These are phyloP conservation scores for Callopanchax toddi DNA, from an alignment of 2,113 vertebrate species.

Conservation along the genomic window DNA sequence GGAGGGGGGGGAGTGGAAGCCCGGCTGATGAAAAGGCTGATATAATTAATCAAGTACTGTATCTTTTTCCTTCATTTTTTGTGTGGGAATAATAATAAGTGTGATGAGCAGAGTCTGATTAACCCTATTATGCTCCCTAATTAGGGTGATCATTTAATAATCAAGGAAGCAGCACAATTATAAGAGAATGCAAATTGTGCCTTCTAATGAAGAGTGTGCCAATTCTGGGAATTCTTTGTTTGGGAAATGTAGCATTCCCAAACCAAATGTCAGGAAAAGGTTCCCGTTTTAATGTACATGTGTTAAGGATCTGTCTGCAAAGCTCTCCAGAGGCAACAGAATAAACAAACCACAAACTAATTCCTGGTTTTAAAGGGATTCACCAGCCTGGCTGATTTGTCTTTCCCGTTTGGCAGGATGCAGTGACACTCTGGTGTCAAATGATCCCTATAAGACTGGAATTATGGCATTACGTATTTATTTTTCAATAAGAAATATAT, in stretches of 20 bases:
- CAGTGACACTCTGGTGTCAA: neutral
- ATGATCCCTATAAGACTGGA: neutral
- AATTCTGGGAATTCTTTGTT: slow-evolving; percentile 80
- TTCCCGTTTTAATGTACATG: slow-evolving; percentile 31
- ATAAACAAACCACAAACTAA: neutral
- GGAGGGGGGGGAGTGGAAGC: slow-evolving; percentile 79
- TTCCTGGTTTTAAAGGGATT: neutral
- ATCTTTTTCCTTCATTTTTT: slow-evolving; percentile 86
- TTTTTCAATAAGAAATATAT: neutral
- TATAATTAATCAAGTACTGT: slow-evolving; percentile 92
- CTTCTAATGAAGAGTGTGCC: slow-evolving; percentile 76
- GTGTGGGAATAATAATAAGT: slow-evolving; percentile 88
- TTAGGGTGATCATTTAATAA: slow-evolving; percentile 96
- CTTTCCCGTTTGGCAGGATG: too few relatives aligned
- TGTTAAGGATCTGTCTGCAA: slow-evolving; percentile 37
- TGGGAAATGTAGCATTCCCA: slow-evolving; percentile 75
- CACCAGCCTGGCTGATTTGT: neutral
- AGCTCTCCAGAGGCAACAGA: slow-evolving; percentile 15
- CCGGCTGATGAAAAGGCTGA: slow-evolving; percentile 86
- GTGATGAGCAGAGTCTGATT: slow-evolving; percentile 89
- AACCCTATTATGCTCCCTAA: slow-evolving; percentile 90
- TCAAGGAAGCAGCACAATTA: slow-evolving; percentile 86
- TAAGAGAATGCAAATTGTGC: slow-evolving; percentile 80
- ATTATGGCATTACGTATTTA: neutral
- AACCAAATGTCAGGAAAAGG: slow-evolving; percentile 71